phyloP scores from a whole-genome alignment of 2,888 invertebrate species.

The Cylindroiulus punctatus region DNA sequence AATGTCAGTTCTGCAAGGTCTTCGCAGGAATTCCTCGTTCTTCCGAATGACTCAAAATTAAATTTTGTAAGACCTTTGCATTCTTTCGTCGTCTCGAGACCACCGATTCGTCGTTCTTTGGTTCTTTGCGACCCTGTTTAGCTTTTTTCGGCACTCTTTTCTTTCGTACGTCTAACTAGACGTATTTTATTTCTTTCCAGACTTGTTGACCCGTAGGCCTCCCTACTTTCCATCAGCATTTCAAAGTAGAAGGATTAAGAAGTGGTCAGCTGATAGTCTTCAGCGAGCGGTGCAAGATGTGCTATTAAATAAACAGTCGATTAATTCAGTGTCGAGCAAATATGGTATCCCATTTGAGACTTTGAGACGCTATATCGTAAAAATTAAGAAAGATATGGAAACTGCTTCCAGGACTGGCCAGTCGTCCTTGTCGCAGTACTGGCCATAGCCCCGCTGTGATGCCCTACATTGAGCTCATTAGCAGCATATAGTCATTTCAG shows the following conservation, averaged over 20 bases:
- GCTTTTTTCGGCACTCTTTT: background rate
- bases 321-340: conserved; percentile 46
- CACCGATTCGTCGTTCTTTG: conserved; percentile 13
- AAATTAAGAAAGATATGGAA: conserved; percentile 43
- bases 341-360: conserved; percentile 50
- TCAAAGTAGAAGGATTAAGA: conserved; percentile 46
- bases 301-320: conserved; percentile 47
- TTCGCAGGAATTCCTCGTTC: background rate
- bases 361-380: conserved; percentile 49
- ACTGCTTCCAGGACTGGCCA: conserved; percentile 13
- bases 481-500: background rate
- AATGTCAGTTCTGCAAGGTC: background rate
- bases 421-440: background rate
- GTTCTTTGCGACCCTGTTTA: conserved; percentile 1
- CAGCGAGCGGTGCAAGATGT: conserved; percentile 49
- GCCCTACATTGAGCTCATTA: background rate
- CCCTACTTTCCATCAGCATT: conserved; percentile 45
- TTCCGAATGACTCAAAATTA: background rate
- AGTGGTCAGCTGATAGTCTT: conserved; percentile 52
- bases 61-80: background rate
- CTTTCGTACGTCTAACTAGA: conserved; percentile 51
- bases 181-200: conserved; percentile 53
- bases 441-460: background rate
- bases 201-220: conserved; percentile 46
- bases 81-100: background rate